These are phyloP conservation scores for Lethenteron camtschaticum DNA, from an alignment of 2,113 vertebrate species.

Conservation along the genomic window DNA sequence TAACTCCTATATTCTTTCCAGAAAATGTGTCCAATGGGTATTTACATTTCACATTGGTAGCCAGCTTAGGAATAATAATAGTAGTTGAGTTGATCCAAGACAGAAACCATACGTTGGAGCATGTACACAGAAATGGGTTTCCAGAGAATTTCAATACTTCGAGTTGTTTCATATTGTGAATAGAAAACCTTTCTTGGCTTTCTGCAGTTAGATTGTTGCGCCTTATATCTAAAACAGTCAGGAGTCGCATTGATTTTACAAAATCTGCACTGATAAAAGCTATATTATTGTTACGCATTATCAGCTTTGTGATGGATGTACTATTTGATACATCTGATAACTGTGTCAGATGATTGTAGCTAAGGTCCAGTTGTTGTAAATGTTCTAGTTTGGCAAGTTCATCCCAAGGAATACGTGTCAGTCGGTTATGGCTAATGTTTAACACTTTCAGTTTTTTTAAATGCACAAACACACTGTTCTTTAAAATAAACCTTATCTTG, in stretches of 20 bases:
- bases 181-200: constrained; percentile 48
- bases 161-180: constrained; percentile 35
- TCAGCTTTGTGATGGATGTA: constrained; percentile 29
- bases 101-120: constrained; percentile 60
- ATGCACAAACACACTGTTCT: constrained; percentile 25
- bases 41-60: constrained; percentile 48
- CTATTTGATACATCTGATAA: constrained; percentile 34
- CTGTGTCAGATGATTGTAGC: constrained; percentile 44
- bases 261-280: constrained; percentile 30
- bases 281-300: constrained; percentile 45
- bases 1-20: constrained; percentile 25
- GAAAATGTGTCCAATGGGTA: constrained; percentile 40
- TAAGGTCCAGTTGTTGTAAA: constrained; percentile 49
- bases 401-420: constrained; percentile 40
- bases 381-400: constrained; percentile 23
- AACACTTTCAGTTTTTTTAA: constrained; percentile 39
- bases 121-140: constrained; percentile 58
- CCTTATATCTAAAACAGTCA: constrained; percentile 58
- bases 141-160: constrained; percentile 35
- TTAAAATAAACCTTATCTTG: constrained; percentile 38
- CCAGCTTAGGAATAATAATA: constrained; percentile 54
- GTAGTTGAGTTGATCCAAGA: constrained; percentile 58
- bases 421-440: constrained; percentile 30
- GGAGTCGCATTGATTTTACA: constrained; percentile 28
- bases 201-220: constrained; percentile 45